A percentile compares a stretch with the other conserved stretches of the same genome.
Conservation (phyloP, 2,797 vertebrate species). For the Anas acuta region DNA sequence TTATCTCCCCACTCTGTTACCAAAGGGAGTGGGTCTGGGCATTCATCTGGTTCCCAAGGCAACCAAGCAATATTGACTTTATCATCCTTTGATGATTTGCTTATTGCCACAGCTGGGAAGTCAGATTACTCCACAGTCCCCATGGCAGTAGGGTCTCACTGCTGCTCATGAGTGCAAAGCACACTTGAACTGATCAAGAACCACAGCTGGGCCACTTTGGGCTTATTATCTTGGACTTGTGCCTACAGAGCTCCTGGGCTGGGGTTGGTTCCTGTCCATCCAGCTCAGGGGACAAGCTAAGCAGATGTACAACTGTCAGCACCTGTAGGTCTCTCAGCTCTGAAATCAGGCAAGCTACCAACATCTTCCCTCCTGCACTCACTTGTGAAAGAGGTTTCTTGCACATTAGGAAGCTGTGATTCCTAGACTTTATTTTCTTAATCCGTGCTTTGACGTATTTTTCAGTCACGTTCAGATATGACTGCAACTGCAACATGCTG, state of each 20-base stretch:
- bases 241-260: neutral
- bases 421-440: neutral
- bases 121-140: slow-evolving; percentile 34
- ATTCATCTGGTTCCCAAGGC: slow-evolving; percentile 41
- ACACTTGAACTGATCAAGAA: slow-evolving; percentile 46
- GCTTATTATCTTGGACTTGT: slow-evolving; percentile 46
- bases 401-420: neutral
- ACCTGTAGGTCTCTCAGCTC: neutral
- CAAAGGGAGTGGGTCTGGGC: slow-evolving; percentile 28
- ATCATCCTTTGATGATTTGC: slow-evolving; percentile 38
- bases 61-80: slow-evolving; percentile 50
- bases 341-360: slow-evolving; percentile 45
- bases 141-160: slow-evolving; percentile 17
- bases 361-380: neutral
- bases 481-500: neutral
- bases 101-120: slow-evolving; percentile 63
- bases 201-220: slow-evolving; percentile 49
- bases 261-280: slow-evolving; percentile 20
- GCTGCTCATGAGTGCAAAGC: slow-evolving; percentile 21
- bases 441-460: neutral
- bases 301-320: slow-evolving; percentile 34
- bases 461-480: neutral
- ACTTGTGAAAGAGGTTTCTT: neutral
- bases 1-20: neutral
- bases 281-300: neutral